Evolutionary conservation across 2,113 vertebrate genomes (phyloP), one percentile per base, ranked within the genome.

Genomic region (Sitta europaea): DNA sequence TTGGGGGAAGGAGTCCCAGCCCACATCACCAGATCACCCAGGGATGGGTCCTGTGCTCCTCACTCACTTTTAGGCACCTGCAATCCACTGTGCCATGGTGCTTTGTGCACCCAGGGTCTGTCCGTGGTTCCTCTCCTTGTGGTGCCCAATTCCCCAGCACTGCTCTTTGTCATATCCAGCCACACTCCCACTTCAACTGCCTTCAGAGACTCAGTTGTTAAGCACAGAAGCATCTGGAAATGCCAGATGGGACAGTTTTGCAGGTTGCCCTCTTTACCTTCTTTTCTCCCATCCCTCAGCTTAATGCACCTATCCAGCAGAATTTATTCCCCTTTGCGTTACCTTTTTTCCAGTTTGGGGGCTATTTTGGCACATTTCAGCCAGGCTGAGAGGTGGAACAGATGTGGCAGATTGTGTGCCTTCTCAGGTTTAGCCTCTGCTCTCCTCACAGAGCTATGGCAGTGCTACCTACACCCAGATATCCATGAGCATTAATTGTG

Each of bases 81-180:
- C 42, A 80, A 14, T 28, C 62, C 48, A 12, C 3, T 5, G 3
- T 21, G 17, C 28, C 2, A 0, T 3, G 29, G 21, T 5, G 3
- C 29, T 59, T 25, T 15, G 29, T 53, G 29, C 33, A 33, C 10
- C 16, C 14, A 2, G 17, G 25, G 8, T 14, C 59, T 73, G 24
- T 20, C 22, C 16, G 25, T 48, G 9, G 5, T 28, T 76, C 48
- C 36, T 70, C 15, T 62, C 33, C 38, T 10, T 1, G 5, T 0
- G 4, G 35, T 40, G 27, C 28, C 74, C 31, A 55, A 4, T 2
- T 3, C 53, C 29, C 35, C 23, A 8, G 27, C 38, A 19, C 76
- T 45, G 28, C 43, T 74, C 48, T 61, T 62, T 27, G 28, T 45
- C 36, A 2, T 18, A 28, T 28, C 61, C 55, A 48, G 55, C 11